A percentile compares a stretch with the other conserved stretches of the same genome.
These are phyloP conservation scores for Rambutsinella grinnellia DNA, from an alignment of 2,888 invertebrate species.

Conservation along the genomic window DNA sequence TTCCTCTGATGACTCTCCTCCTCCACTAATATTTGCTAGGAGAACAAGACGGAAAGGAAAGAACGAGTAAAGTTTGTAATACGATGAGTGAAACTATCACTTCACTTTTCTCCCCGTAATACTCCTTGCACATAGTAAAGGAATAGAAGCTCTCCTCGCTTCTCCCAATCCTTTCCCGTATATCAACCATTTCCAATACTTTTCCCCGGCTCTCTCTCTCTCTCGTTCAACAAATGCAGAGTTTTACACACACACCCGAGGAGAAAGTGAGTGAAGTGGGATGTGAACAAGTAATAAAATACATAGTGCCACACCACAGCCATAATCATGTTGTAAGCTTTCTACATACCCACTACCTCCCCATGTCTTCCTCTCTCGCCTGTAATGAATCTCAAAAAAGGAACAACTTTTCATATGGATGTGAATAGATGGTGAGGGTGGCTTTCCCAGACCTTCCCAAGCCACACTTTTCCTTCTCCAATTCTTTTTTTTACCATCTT, in stretches of 20 bases:
- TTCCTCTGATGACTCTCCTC: constrained; percentile 19
- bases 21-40: not conserved
- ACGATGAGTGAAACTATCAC: constrained; percentile 37
- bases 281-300: constrained; percentile 9
- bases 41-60: not conserved
- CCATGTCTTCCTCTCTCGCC: no score
- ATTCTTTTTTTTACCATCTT: not conserved
- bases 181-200: not conserved
- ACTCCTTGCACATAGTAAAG: constrained; percentile 1
- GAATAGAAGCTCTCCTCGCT: not conserved
- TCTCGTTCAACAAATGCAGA: not conserved
- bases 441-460: no score
- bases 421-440: constrained; percentile 24
- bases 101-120: constrained; percentile 1
- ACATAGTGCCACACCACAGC: constrained; percentile 2
- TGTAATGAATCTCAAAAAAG: not conserved
- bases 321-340: not conserved
- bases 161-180: not conserved
- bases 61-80: not conserved
- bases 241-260: not conserved
- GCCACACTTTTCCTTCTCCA: not conserved
- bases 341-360: not conserved
- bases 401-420: constrained; percentile 5
- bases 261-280: constrained; percentile 8
- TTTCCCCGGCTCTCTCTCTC: not conserved